phyloP scores from a whole-genome alignment of 2,888 invertebrate genomes.

The Ophion costatus region DNA sequence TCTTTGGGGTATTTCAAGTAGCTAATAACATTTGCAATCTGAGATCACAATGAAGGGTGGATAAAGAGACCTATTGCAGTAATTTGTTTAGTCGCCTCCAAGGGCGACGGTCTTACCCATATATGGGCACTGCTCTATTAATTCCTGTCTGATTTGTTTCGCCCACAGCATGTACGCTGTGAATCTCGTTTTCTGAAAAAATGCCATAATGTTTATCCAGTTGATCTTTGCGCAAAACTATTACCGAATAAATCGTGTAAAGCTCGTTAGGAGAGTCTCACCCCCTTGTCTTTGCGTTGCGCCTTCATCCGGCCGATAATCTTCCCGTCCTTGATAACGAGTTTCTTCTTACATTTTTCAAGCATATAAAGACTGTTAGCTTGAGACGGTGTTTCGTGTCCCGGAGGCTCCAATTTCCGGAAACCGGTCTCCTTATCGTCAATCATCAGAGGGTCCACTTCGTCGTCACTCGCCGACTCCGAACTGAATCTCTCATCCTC shows the following conservation, averaged over 20 bases:
- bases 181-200: slow-evolving; percentile 88
- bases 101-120: slow-evolving; percentile 85
- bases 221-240: neutral
- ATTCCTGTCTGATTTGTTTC: slow-evolving; percentile 90
- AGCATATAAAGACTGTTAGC: slow-evolving; percentile 90
- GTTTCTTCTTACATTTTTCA: slow-evolving; percentile 91
- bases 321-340: slow-evolving; percentile 87
- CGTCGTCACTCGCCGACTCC: slow-evolving; percentile 81
- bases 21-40: neutral
- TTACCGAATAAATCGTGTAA: neutral
- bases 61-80: neutral
- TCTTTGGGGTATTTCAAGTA: neutral
- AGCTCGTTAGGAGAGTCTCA: slow-evolving; percentile 76
- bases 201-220: slow-evolving; percentile 4
- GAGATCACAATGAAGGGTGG: neutral
- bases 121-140: slow-evolving; percentile 89
- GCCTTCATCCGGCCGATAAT: slow-evolving; percentile 90
- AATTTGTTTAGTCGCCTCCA: neutral
- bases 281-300: slow-evolving; percentile 91
- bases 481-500: slow-evolving; percentile 78
- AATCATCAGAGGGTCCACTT: slow-evolving; percentile 81
- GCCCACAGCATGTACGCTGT: slow-evolving; percentile 97
- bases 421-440: slow-evolving; percentile 84
- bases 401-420: slow-evolving; percentile 84
- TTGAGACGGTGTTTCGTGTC: slow-evolving; percentile 82